Conservation (phyloP, 2,888 invertebrate genomes). For the Lagria hirta region DNA sequence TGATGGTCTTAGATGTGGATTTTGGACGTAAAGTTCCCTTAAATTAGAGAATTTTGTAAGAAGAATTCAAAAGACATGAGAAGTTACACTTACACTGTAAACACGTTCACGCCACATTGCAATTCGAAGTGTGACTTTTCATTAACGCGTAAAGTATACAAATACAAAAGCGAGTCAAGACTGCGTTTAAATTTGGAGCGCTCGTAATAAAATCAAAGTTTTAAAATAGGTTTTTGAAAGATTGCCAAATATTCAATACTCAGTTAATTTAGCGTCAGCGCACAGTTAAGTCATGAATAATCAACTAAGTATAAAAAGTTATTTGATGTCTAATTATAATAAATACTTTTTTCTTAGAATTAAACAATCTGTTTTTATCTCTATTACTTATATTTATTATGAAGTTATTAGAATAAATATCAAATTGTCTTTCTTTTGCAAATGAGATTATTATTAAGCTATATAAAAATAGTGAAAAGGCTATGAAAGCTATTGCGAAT, state of each 20-base stretch:
- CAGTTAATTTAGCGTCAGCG: constrained; percentile 14
- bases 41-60: constrained; percentile 12
- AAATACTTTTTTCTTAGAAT: too few relatives aligned
- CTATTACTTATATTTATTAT: too few relatives aligned
- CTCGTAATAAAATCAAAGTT: constrained; percentile 12
- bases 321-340: too few relatives aligned
- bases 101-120: constrained; percentile 36
- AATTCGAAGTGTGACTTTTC: constrained; percentile 4
- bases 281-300: constrained; percentile 19
- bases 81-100: constrained; percentile 31
- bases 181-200: constrained; percentile 22
- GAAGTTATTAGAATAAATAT: too few relatives aligned
- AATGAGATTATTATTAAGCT: too few relatives aligned
- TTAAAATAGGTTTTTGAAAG: constrained; percentile 24
- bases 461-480: too few relatives aligned
- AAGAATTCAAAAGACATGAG: neutral
- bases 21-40: constrained; percentile 44
- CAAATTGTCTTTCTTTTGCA: too few relatives aligned
- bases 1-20: constrained; percentile 28
- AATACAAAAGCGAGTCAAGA: constrained; percentile 21
- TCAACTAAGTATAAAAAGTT: too few relatives aligned
- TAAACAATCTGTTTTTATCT: too few relatives aligned
- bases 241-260: constrained; percentile 25
- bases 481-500: too few relatives aligned
- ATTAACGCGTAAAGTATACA: constrained; percentile 22